Conservation (phyloP, 2,797 vertebrate species). For the Typhlichthys subterraneus region DNA sequence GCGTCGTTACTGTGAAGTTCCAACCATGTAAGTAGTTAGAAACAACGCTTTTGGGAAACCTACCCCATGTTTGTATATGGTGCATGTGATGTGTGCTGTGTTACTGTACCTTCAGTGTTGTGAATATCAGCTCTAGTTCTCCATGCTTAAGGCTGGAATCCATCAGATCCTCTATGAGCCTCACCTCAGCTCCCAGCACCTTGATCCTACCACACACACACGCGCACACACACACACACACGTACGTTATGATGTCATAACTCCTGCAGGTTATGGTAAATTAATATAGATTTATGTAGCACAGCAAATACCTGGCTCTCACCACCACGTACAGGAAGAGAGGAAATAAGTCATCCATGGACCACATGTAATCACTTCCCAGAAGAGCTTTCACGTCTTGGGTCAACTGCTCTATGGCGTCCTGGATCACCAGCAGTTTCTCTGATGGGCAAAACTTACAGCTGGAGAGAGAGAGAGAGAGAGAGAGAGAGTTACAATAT, state of each 20-base stretch:
- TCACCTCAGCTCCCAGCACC: neutral
- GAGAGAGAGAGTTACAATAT: too few species aligned
- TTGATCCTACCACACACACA: neutral
- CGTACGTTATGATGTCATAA: too few species aligned
- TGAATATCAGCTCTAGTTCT: constrained; percentile 1
- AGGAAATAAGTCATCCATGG: neutral
- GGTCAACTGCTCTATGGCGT: neutral
- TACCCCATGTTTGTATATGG: too few species aligned
- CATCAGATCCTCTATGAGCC: neutral
- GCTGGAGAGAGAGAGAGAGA: neutral
- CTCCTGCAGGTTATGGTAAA: too few species aligned
- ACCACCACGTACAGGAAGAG: constrained; percentile 1
- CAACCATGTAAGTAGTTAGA: too few species aligned
- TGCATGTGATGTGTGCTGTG: too few species aligned
- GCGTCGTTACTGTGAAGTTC: too few species aligned
- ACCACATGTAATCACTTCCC: neutral
- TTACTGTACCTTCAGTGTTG: neutral
- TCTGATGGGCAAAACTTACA: neutral
- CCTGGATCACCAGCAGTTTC: neutral
- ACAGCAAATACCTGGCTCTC: neutral
- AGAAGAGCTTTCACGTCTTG: neutral
- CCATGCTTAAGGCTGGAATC: neutral
- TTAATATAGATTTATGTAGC: too few species aligned
- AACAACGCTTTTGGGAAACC: too few species aligned
- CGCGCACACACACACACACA: too few species aligned